Conservation (phyloP, 2,888 invertebrate genomes). For the Drosophila ochracea region DNA sequence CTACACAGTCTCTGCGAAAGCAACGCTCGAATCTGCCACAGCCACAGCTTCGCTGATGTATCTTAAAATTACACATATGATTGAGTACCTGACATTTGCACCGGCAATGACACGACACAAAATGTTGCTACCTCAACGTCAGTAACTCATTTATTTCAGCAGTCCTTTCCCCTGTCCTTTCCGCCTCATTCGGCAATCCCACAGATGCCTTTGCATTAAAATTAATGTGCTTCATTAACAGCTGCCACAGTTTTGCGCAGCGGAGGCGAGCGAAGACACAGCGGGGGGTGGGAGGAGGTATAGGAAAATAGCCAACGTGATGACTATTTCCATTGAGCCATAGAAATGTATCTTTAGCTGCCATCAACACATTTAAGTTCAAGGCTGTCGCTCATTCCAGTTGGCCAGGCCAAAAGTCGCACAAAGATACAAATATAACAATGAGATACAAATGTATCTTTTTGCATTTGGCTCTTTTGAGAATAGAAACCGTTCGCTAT, state of each 20-base stretch:
- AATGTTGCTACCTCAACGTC: slow-evolving; percentile 43
- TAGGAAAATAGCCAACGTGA: neutral
- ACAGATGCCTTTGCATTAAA: slow-evolving; percentile 60
- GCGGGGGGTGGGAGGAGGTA: neutral
- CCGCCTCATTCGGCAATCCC: slow-evolving; percentile 2
- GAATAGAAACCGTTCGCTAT: slow-evolving; percentile 1
- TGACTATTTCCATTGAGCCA: neutral
- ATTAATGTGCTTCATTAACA: slow-evolving; percentile 73
- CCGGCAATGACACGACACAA: slow-evolving; percentile 36
- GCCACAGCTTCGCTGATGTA: slow-evolving; percentile 11
- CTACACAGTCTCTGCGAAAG: neutral
- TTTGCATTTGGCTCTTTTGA: neutral
- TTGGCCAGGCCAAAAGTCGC: slow-evolving; percentile 1
- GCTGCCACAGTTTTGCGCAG: slow-evolving; percentile 6
- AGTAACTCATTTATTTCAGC: slow-evolving; percentile 64
- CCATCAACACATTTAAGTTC: slow-evolving; percentile 45
- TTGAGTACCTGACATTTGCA: slow-evolving; percentile 68
- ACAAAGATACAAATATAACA: slow-evolving; percentile 4
- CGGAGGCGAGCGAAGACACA: no score
- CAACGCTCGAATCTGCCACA: slow-evolving; percentile 25
- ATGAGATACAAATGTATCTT: slow-evolving; percentile 22
- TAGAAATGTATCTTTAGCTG: slow-evolving; percentile 8
- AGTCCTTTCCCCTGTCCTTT: slow-evolving; percentile 4
- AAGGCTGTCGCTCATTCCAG: slow-evolving; percentile 36
- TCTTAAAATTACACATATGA: slow-evolving; percentile 47